Base-by-base conservation (phyloP, 2,888 invertebrate genomes). In the Zaprionus obscuricornis region DNA sequence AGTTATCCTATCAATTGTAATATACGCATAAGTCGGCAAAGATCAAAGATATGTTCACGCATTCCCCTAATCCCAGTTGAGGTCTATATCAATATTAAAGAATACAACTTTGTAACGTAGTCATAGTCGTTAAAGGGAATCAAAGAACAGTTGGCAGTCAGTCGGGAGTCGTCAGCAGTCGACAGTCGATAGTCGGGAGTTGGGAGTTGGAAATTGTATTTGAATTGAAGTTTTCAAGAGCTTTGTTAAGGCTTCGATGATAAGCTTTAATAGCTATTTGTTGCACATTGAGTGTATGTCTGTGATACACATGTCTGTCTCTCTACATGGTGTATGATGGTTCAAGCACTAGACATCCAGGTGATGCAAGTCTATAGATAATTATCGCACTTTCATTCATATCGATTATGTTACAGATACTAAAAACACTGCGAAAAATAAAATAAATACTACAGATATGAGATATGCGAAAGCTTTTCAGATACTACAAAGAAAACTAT, bases 41-140 rank as follows among this genome's bases (percentile, higher is more conserved):
- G 64, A 60, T 83, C 76, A 74, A 64, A 76, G n/a, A n/a, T n/a
- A n/a, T n/a, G n/a, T 57, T 68, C 66, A 81, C 77, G 82, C 83
- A 87, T 75, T 68, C 57, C n/a, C 66, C 70, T 89, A 89, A 89
- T 89, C 88, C 89, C 81, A 78, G 85, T 88, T 88, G 88, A 89
- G 88, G 86, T 87, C 74, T 85, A 72, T 86, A 85, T 86, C 78
- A 89, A 71, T 66, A 81, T 54, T 34, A 22, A 8, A 17, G n/a
- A n/a, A n/a, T n/a, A 37, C 14, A 52, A 37, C 18, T 33, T n/a
- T n/a, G n/a, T n/a, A n/a, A n/a, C 14, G 31, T 14, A 43, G 13
- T 39, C 8, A 26, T 22, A 29, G 31, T n/a, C 24, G 14, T n/a
- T 17, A 14, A n/a, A n/a, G n/a, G n/a, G n/a, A n/a, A n/a, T n/a